Conservation (phyloP, 2,113 vertebrate species). For the Canis aureus region DNA sequence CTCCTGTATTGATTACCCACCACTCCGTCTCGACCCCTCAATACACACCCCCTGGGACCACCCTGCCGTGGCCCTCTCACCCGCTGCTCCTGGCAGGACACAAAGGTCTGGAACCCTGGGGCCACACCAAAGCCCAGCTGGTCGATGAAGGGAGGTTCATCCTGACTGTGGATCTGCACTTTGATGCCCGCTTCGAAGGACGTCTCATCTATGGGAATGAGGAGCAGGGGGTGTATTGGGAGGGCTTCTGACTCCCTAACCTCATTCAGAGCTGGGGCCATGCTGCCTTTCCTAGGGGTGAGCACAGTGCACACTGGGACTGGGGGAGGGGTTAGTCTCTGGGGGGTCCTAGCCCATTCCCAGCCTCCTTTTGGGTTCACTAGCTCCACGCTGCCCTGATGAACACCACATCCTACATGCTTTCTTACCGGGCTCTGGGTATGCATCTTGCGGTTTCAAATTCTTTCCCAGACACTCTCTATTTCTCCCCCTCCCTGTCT, state of each 20-base stretch:
- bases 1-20: background rate
- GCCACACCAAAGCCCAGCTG: conserved; percentile 99
- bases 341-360: background rate
- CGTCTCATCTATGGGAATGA: conserved; percentile 92
- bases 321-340: background rate
- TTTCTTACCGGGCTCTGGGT: conserved; percentile 9
- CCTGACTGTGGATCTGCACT: conserved; percentile 99
- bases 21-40: background rate
- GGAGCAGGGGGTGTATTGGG: background rate
- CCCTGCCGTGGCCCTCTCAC: conserved; percentile 85
- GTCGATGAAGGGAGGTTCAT: conserved; percentile 98
- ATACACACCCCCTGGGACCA: background rate
- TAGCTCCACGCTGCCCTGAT: background rate
- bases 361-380: background rate
- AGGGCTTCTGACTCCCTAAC: conserved; percentile 1
- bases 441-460: background rate
- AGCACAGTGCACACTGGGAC: background rate
- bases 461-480: conserved; percentile 29
- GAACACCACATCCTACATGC: background rate
- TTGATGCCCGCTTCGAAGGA: conserved; percentile 99
- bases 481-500: background rate
- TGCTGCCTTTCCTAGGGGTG: background rate
- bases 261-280: background rate
- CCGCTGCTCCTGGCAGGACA: conserved; percentile 99
- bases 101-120: conserved; percentile 99